Evolutionary conservation across 2,888 invertebrate genomes (phyloP), one percentile per base, ranked within the genome.

Genomic region (Sinelater perroti): DNA sequence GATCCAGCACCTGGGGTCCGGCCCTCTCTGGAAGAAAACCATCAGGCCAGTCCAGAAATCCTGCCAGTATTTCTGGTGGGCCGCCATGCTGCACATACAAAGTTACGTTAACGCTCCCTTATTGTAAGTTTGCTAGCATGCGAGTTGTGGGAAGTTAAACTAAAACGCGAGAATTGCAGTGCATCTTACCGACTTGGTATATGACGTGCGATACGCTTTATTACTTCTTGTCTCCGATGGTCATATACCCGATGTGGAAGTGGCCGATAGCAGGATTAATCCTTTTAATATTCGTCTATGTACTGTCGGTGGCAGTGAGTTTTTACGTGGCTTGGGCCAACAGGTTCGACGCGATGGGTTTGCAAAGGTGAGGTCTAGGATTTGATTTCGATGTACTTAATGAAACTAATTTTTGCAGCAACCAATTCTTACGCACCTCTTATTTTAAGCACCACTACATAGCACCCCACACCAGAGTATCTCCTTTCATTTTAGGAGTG

Each of bases 141-240:
- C 16, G 5, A 35, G 4, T 4, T 35, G 8, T 35, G 2, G 10
- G 2, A 26, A n/a, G 26, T 30, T 30, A 30, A 10, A 6, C 18
- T 36, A 8, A 36, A 21, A n/a, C n/a, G n/a, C n/a, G n/a, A 21
- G 24, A 16, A 46, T 67, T 67, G 51, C 33, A 73, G 76, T 80
- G 80, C 59, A 67, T 80, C 60, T 66, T 74, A 46, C 81, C 79
- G 62, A 74, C 78, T 3, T 81, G 82, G 81, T 81, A 80, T 62
- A 66, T 81, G 14, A 76, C 78, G 2, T 78, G 80, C 30, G 80
- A 81, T 47, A 79, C 79, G 76, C 76, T 78, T 55, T 74, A 78
- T 52, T 80, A 76, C 61, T 72, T 76, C 63, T 67, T 79, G 18
- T 79, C 80, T 0, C 80, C 80, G 1, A 30, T 80, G 1, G 65